phyloP scores from a whole-genome alignment of 2,888 invertebrate species.

The Pelosia muscerda region DNA sequence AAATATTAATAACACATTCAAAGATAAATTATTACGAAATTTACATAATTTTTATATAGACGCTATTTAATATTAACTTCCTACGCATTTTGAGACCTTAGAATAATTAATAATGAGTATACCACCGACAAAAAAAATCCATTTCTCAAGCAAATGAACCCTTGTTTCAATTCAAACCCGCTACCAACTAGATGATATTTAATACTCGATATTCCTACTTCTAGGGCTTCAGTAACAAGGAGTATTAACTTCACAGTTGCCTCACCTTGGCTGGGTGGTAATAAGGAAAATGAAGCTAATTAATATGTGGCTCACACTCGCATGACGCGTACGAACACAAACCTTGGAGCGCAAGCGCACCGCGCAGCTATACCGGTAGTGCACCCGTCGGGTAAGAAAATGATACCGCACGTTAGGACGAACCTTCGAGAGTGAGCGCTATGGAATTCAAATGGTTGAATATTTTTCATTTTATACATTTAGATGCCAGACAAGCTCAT shows the following conservation, averaged over 20 bases:
- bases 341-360: constrained; percentile 47
- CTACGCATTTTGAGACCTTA: no score
- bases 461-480: no score
- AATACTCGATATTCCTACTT: constrained; percentile 19
- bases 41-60: no score
- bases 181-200: neutral
- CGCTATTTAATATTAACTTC: no score
- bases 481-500: no score
- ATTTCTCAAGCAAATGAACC: neutral
- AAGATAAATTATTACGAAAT: no score
- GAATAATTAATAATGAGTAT: no score
- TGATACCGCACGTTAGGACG: constrained; percentile 30
- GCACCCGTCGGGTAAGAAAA: constrained; percentile 31
- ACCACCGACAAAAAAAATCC: neutral
- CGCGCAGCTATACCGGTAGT: constrained; percentile 34
- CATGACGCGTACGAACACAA: constrained; percentile 33
- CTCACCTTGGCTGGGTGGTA: constrained; percentile 40
- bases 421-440: constrained; percentile 32
- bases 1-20: no score
- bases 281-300: constrained; percentile 46
- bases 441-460: constrained; percentile 21
- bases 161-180: neutral
- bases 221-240: constrained; percentile 40
- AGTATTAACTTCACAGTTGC: constrained; percentile 34
- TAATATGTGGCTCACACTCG: constrained; percentile 44